Percentiles rank a stretch among this genome's conserved stretches.
These are phyloP conservation scores for Epistrophella euchroma DNA, from an alignment of 2,888 invertebrate genomes.

Conservation along the genomic window DNA sequence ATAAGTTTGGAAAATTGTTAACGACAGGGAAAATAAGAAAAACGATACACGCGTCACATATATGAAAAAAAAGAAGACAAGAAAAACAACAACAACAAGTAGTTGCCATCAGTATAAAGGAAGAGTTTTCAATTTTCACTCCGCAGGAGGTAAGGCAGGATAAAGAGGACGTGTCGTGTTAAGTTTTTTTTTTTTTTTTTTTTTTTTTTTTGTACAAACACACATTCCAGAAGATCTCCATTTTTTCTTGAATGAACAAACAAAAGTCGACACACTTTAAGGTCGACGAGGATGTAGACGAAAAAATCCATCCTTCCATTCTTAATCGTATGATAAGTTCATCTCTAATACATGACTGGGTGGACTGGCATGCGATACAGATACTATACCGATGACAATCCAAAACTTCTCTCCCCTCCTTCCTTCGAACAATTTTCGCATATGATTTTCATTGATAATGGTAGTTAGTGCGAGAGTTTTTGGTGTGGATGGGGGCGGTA, in stretches of 20 bases:
- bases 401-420: not conserved
- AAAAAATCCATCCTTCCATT: slow-evolving; percentile 32
- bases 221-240: slow-evolving; percentile 59
- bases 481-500: not conserved
- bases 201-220: slow-evolving; percentile 26
- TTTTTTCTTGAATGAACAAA: slow-evolving; percentile 67
- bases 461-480: slow-evolving; percentile 42
- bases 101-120: slow-evolving; percentile 42
- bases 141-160: not conserved
- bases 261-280: slow-evolving; percentile 71
- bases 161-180: slow-evolving; percentile 35
- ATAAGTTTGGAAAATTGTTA: slow-evolving; percentile 74
- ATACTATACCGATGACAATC: not conserved
- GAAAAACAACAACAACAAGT: slow-evolving; percentile 15
- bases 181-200: slow-evolving; percentile 27
- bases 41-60: slow-evolving; percentile 38
- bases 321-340: slow-evolving; percentile 50
- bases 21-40: slow-evolving; percentile 46
- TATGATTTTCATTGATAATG: slow-evolving; percentile 75
- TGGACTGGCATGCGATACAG: slow-evolving; percentile 3
- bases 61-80: not conserved
- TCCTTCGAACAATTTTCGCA: slow-evolving; percentile 62
- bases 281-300: not conserved
- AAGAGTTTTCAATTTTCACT: slow-evolving; percentile 71
- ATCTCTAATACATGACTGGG: slow-evolving; percentile 9